Evolutionary conservation across 2,888 invertebrate genomes (phyloP).

Genomic region (Caenorhabditis japonica): DNA sequence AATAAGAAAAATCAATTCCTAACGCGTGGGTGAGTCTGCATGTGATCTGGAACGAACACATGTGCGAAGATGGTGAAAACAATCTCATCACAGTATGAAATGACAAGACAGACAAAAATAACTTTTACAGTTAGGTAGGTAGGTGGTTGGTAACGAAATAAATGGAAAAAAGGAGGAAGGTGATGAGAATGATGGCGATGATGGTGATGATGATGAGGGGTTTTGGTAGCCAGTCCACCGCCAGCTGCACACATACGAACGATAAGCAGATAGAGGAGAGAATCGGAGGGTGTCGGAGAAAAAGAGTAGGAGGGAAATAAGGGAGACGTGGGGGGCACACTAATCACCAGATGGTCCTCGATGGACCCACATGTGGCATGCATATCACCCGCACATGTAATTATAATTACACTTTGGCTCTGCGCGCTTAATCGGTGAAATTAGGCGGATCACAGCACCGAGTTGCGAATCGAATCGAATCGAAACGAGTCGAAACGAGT

Average conservation of each 20-base stretch:
- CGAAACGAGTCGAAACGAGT: no score
- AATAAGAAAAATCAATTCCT: no score
- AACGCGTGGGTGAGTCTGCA: no score
- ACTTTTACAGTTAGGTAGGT: background rate
- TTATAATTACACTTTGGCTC: slow-evolving; percentile 10
- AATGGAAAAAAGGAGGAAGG: background rate
- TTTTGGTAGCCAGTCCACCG: background rate
- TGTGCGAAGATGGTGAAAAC: no score
- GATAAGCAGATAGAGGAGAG: slow-evolving; percentile 48
- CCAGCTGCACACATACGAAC: slow-evolving; percentile 53
- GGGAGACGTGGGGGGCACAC: no score
- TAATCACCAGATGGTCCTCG: slow-evolving; percentile 7
- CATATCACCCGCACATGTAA: slow-evolving; percentile 46
- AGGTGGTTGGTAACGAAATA: background rate
- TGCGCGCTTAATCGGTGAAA: background rate
- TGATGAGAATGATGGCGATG: slow-evolving; percentile 8
- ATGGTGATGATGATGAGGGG: background rate
- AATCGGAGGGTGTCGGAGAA: background rate
- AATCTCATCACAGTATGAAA: no score
- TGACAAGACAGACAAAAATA: no score
- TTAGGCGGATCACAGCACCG: no score
- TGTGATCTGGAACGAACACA: no score
- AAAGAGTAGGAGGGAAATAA: background rate
- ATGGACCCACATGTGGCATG: slow-evolving; percentile 38
- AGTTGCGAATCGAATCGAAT: no score